Conservation (phyloP, 2,888 invertebrate genomes). For the Rhagium mordax region DNA sequence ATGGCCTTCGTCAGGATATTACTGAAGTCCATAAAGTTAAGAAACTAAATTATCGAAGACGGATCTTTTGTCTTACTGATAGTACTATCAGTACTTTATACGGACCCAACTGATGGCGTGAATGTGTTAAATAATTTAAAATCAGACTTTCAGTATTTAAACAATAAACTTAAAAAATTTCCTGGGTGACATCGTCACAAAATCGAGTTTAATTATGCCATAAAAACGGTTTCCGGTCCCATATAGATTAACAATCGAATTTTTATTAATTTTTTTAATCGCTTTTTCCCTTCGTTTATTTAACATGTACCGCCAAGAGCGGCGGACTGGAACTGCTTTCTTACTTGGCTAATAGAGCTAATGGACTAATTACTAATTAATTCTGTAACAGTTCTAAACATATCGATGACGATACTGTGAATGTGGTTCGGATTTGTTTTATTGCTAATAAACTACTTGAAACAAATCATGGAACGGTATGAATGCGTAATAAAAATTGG, state of each 20-base stretch:
- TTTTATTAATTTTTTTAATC: conserved; percentile 1
- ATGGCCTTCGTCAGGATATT: too few relatives aligned
- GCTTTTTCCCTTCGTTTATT: neutral
- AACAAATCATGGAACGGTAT: neutral
- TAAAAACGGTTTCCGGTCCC: neutral
- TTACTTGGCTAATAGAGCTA: neutral
- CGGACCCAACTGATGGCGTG: too few relatives aligned
- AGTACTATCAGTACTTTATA: too few relatives aligned
- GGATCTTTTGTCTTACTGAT: too few relatives aligned
- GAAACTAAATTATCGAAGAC: too few relatives aligned
- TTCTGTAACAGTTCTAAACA: conserved; percentile 26
- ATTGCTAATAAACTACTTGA: neutral
- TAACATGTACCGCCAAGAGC: neutral
- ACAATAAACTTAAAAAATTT: neutral
- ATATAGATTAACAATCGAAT: neutral
- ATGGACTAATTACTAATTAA: conserved; percentile 23
- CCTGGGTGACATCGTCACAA: neutral
- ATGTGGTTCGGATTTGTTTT: conserved; percentile 15
- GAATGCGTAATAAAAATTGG: neutral
- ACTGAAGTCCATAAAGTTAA: too few relatives aligned
- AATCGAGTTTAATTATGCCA: conserved; percentile 6
- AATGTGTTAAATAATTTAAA: too few relatives aligned
- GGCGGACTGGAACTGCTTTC: neutral
- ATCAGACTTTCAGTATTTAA: too few relatives aligned
- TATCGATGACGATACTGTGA: conserved; percentile 24